Evolutionary conservation across 2,888 invertebrate genomes (phyloP).

Genomic region (Lasioglossum lativentre): DNA sequence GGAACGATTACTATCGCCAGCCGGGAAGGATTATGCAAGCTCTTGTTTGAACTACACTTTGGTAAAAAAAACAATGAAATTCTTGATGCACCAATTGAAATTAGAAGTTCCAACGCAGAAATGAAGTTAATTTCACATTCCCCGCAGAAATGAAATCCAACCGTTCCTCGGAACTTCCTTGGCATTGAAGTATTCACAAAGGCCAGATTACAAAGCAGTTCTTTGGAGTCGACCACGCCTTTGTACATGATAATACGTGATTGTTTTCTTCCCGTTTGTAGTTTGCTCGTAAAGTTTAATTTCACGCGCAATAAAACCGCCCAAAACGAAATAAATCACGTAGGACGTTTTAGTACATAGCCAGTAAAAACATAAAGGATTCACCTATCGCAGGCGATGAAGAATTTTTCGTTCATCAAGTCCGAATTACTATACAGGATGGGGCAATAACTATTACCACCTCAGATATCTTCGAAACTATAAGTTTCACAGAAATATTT

Average conservation of each 20-base stretch:
- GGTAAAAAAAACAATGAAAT: background rate
- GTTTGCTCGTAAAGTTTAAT: background rate
- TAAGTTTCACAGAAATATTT: no score
- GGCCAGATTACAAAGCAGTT: background rate
- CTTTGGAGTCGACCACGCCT: background rate
- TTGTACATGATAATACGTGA: background rate
- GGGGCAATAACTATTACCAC: no score
- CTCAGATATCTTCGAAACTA: no score
- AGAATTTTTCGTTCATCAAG: background rate
- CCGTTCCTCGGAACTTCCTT: background rate
- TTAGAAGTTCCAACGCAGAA: background rate
- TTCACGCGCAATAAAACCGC: background rate
- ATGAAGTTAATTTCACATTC: background rate
- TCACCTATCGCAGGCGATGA: background rate
- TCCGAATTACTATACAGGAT: no score
- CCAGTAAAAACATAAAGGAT: background rate
- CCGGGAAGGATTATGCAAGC: background rate
- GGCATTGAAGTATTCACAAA: background rate
- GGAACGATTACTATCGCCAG: background rate
- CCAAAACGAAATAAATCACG: background rate
- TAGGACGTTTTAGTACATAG: background rate
- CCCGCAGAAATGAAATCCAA: background rate
- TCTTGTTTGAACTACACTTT: background rate
- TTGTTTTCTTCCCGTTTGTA: background rate
- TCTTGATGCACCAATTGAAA: background rate